Conservation (phyloP, 2,888 invertebrate species). For the Conops quadrifasciatus region DNA sequence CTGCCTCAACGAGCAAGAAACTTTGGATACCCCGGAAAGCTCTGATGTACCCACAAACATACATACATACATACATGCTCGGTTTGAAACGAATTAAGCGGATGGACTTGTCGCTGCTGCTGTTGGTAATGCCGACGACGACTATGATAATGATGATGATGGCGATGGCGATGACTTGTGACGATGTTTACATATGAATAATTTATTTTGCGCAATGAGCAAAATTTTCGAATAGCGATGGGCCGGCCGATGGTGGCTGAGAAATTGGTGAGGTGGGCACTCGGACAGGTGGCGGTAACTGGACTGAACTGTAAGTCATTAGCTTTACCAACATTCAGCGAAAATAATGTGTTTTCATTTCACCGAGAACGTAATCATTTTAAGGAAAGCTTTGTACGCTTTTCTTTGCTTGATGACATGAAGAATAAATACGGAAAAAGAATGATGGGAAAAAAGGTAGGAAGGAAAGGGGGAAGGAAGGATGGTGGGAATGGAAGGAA, state of each 20-base stretch:
- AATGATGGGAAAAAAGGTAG: slow-evolving; percentile 8
- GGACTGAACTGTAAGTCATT: not conserved
- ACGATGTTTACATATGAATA: slow-evolving; percentile 63
- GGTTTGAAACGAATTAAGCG: slow-evolving; percentile 35
- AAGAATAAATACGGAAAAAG: not conserved
- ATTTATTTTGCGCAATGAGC: slow-evolving; percentile 55
- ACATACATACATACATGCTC: slow-evolving; percentile 37
- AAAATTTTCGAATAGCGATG: slow-evolving; percentile 16
- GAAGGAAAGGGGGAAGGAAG: slow-evolving; percentile 1
- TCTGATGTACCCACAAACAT: not conserved
- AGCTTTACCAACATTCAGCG: not conserved
- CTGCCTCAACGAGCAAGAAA: not conserved
- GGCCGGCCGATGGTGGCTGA: slow-evolving; percentile 9
- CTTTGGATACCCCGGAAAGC: not conserved
- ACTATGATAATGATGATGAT: slow-evolving; percentile 11
- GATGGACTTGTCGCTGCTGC: not conserved
- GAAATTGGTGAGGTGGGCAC: not conserved
- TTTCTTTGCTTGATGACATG: slow-evolving; percentile 8
- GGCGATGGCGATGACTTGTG: slow-evolving; percentile 41
- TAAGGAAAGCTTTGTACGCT: not conserved
- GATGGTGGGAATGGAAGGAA: not conserved
- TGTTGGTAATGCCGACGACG: not conserved
- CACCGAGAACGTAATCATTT: not conserved
- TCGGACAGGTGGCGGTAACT: not conserved
- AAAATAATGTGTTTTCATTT: not conserved